Percentiles rank a stretch among this genome's conserved stretches.
Conservation (phyloP, 2,113 vertebrate species). For the Suncus etruscus region DNA sequence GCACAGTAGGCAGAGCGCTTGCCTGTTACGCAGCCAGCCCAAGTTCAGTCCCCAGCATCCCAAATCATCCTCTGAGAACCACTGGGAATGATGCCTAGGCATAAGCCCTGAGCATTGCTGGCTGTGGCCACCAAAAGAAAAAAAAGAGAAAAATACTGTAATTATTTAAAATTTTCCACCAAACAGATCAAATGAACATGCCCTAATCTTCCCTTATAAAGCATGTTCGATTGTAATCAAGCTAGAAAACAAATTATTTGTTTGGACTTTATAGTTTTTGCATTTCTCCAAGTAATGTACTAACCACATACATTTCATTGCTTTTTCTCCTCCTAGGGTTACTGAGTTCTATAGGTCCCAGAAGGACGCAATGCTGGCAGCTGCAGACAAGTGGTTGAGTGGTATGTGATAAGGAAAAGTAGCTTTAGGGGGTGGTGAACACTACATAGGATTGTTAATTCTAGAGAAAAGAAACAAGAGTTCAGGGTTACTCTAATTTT, state of each 20-base stretch:
- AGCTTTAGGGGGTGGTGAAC: not conserved
- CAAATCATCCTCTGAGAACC: too few species aligned
- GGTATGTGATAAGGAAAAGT: slow-evolving; percentile 83
- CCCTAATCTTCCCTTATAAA: not conserved
- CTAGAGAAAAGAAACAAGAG: not conserved
- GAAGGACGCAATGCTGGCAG: slow-evolving; percentile 91
- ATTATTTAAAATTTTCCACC: not conserved
- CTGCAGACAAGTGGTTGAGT: slow-evolving; percentile 95
- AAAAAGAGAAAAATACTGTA: not conserved
- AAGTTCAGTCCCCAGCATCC: too few species aligned
- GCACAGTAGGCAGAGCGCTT: too few species aligned
- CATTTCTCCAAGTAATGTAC: not conserved
- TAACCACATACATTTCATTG: not conserved
- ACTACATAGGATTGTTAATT: not conserved
- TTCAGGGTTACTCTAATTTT: not conserved
- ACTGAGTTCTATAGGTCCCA: slow-evolving; percentile 94
- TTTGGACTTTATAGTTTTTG: not conserved
- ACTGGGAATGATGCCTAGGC: too few species aligned
- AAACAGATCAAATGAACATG: slow-evolving; percentile 15
- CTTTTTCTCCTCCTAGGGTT: slow-evolving; percentile 87
- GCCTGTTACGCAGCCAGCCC: too few species aligned
- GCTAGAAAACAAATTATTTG: not conserved
- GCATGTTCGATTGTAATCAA: not conserved
- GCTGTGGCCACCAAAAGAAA: not conserved
- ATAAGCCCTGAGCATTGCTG: too few species aligned